Base-by-base conservation (phyloP, 2,797 vertebrate genomes). In the Pelochelys cantorii region DNA sequence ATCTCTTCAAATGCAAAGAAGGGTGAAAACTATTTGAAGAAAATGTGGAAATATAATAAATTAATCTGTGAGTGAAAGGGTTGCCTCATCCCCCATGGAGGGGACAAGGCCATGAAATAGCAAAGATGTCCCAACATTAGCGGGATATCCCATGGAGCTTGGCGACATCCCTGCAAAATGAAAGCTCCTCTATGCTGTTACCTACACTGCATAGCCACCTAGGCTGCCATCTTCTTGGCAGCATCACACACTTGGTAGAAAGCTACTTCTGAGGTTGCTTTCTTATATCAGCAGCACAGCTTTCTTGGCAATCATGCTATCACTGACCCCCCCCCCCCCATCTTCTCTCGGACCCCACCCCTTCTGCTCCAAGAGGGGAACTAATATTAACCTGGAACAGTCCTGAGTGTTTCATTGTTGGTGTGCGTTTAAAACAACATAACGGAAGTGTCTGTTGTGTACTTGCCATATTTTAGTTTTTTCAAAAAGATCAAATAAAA, bases 191-290 rank as follows among this genome's bases (percentile, higher is more conserved):
- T 74, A 13, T 75, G 25, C 25, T 74, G 83, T 7, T 25, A 2
- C 15, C 12, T 85, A 54, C 14, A 84, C n/a, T 20, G 80, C 78
- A 12, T 0, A 0, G 60, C n/a, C 87, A 29, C 55, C 25, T 68
- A 20, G 17, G 65, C 65, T 95, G 5, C 10, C 42, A 42, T 42
- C 8, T 0, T 79, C 10, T 29, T 48, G 11, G 77, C 62, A 79
- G 89, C n/a, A 77, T 74, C 90, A 12, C 27, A 60, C n/a, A 5
- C 90, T 71, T 62, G 42, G 11, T 22, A 11, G 62, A 65, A 65
- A n/a, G 62, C 17, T 17, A 9, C 31, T 18, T 68, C n/a, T 34
- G 65, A 68, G n/a, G n/a, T 62, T 86, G 11, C 14, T 89, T 91
- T 48, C 13, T 85, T 65, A n/a, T 54, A 23, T 37, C 80, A 20